Base-by-base conservation (phyloP, 2,113 vertebrate species). In the Nerophis lumbriciformis region DNA sequence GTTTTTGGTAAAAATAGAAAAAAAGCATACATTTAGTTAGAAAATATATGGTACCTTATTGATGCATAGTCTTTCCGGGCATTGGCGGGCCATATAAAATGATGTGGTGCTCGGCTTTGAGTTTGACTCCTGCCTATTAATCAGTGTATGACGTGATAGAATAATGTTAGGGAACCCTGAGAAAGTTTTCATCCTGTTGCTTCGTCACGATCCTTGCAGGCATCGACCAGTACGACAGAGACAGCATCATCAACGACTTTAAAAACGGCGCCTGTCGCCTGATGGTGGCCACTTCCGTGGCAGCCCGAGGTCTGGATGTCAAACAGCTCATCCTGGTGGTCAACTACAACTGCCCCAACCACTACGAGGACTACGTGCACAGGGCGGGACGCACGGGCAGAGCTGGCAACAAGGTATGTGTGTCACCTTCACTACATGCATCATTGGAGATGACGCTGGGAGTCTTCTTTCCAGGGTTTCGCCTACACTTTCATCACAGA, bases 301-400 rank as follows among this genome's bases (percentile, higher is more conserved):
- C 96, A 35, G 96, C 97, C 0, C 89, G 96, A 67, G 97, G 97
- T 4, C 82, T 99, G 57, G 97, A 99, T 55, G 95, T 99, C n/a
- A 98, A 98, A 69, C 94, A 98, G 10, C 79, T 99, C 28, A 96
- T 97, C 90, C 87, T 99, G 71, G 97, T 99, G 76, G 87, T 99
- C 57, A 99, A 99, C 83, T 99, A 98, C 61, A 94, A 84, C 88
- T 99, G 96, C 61, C 97, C 97, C 66, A 99, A 99, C 86, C 97
- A 99, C 83, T 99, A 99, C 1, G 97, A 99, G 68, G 97, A 99
- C 83, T 99, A 99, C 2, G 96, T 99, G 50, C 97, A 99, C 89
- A 86, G 97, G 72, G 96, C 95, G 0, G 97, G 97, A 8, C 91
- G 97, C 60, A 99, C 97, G 0, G 97, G 97, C 5, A 84, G 97